phyloP scores from a whole-genome alignment of 2,797 vertebrate species.

The Acipenser oxyrinchus region DNA sequence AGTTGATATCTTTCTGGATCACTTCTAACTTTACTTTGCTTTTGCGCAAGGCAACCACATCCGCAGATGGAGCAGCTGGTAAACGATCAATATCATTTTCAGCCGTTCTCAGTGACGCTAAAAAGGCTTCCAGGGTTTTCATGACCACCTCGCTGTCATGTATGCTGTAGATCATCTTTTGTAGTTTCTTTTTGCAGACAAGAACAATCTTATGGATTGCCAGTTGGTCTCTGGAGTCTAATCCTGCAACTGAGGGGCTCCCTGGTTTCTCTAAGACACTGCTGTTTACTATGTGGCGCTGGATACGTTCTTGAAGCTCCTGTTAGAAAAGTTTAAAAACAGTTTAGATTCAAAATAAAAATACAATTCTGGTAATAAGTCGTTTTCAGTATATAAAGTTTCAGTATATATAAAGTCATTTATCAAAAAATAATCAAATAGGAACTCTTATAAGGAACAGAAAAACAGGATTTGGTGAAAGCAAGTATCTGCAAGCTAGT shows the following conservation, averaged over 20 bases:
- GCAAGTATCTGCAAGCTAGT: too few relatives aligned
- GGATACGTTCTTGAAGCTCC: constrained; percentile 64
- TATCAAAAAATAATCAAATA: too few relatives aligned
- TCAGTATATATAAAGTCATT: too few relatives aligned
- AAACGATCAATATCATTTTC: constrained; percentile 50
- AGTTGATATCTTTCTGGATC: constrained; percentile 52
- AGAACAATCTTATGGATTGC: constrained; percentile 58
- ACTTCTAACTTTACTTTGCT: constrained; percentile 39
- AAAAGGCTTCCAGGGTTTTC: constrained; percentile 71
- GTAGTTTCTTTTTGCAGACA: constrained; percentile 66
- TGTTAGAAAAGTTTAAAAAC: constrained; percentile 15
- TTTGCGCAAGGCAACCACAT: constrained; percentile 38
- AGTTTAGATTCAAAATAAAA: neutral
- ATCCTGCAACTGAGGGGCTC: constrained; percentile 38
- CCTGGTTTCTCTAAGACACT: constrained; percentile 43
- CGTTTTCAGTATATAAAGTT: too few relatives aligned
- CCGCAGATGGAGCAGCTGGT: constrained; percentile 32
- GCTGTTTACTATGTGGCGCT: constrained; percentile 65
- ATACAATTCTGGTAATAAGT: neutral
- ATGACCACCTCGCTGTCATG: constrained; percentile 61
- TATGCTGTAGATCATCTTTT: constrained; percentile 63
- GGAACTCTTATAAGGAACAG: too few relatives aligned
- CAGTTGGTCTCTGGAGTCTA: constrained; percentile 63
- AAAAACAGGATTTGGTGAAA: too few relatives aligned
- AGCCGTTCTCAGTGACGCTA: constrained; percentile 64